phyloP scores from a whole-genome alignment of 2,888 invertebrate genomes.

The Hemaris fuciformis region DNA sequence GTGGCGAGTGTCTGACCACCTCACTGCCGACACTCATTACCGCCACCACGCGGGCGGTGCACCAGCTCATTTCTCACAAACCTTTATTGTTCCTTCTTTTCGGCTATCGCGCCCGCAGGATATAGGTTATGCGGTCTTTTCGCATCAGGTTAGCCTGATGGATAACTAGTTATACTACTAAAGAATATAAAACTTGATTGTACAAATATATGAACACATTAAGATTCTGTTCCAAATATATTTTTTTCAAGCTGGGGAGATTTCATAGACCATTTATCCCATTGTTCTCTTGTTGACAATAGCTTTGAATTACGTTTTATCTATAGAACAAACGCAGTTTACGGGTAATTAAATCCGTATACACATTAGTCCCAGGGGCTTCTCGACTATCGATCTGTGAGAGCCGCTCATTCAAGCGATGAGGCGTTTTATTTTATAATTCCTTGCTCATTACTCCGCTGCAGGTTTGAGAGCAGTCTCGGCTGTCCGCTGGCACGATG shows the following conservation, averaged over 20 bases:
- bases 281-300: conserved; percentile 3
- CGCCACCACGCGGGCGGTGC: neutral
- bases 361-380: neutral
- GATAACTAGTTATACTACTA: too few species aligned
- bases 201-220: neutral
- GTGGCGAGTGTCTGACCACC: too few species aligned
- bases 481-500: too few species aligned
- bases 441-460: neutral
- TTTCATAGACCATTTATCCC: neutral
- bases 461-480: neutral
- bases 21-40: neutral
- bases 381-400: neutral
- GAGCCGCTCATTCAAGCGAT: neutral
- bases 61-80: neutral
- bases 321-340: neutral
- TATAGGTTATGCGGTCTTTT: neutral
- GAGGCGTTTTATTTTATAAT: neutral
- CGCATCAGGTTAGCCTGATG: too few species aligned
- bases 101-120: neutral
- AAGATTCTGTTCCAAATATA: too few species aligned
- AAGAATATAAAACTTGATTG: too few species aligned
- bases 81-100: neutral
- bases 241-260: neutral
- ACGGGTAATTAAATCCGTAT: neutral
- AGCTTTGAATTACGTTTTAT: too few species aligned